A percentile compares a stretch with the other conserved stretches of the same genome.
phyloP scores from a whole-genome alignment of 37 sponge, comb jelly and placozoan genomes.

The Oopsacas minuta region DNA sequence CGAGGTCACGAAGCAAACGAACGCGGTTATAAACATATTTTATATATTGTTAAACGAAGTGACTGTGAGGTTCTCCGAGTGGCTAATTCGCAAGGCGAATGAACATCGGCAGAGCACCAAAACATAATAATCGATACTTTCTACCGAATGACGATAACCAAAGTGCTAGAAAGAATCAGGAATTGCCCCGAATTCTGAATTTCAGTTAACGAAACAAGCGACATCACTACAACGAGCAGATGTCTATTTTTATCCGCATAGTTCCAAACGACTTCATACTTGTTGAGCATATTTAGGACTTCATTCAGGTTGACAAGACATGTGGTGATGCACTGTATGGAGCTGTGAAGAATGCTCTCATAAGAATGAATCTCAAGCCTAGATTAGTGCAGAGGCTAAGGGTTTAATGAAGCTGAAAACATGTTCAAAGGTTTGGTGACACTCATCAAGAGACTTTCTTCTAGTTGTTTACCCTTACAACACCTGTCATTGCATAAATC shows the following conservation, averaged over 20 bases:
- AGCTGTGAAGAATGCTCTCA: slow-evolving; percentile 13
- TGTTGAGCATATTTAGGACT: background rate
- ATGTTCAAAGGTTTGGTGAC: background rate
- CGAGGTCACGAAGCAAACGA: background rate
- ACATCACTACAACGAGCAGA: background rate
- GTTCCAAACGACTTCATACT: background rate
- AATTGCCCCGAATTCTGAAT: background rate
- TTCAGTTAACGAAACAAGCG: background rate
- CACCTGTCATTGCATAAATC: background rate
- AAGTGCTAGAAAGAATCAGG: background rate
- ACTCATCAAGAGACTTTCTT: slow-evolving; percentile 13
- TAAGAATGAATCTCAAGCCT: background rate
- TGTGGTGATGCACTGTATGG: background rate
- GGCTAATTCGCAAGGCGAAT: background rate
- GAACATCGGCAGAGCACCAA: background rate
- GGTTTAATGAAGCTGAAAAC: slow-evolving; percentile 1
- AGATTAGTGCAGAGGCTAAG: background rate
- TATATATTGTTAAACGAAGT: background rate
- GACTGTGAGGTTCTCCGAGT: background rate
- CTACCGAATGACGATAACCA: background rate
- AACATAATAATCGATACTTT: background rate
- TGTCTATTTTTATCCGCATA: background rate
- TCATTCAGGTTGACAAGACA: background rate
- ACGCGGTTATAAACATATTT: background rate
- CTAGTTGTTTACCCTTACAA: background rate